Conservation (phyloP, 2,113 vertebrate species). For the Boulengeromyrus knoepffleri region DNA sequence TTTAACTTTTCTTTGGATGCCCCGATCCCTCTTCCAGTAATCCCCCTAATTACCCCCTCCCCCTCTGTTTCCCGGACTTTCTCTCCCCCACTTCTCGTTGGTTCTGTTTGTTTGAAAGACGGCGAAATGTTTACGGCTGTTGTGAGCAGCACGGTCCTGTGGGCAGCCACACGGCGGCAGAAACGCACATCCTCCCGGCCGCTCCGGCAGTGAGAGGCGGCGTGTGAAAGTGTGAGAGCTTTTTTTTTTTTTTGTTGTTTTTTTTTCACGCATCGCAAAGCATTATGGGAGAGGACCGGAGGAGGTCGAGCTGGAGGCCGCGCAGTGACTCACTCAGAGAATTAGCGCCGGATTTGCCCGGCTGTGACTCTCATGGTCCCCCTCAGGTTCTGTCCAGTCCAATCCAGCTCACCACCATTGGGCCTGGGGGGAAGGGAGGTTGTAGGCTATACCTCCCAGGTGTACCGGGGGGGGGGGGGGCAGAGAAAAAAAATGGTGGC, state of each 20-base stretch:
- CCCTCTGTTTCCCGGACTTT: background rate
- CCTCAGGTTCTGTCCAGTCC: background rate
- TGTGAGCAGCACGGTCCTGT: background rate
- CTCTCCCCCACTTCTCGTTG: background rate
- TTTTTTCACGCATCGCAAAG: background rate
- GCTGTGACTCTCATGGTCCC: background rate
- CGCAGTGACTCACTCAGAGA: background rate
- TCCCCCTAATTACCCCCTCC: background rate
- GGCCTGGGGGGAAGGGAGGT: no score
- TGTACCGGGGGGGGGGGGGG: background rate
- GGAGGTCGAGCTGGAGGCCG: conserved; percentile 14
- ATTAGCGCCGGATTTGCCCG: background rate
- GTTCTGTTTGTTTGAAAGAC: background rate
- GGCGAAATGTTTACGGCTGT: background rate
- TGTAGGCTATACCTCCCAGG: background rate
- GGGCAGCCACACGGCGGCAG: background rate
- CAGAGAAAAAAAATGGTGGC: no score
- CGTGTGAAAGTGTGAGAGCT: background rate
- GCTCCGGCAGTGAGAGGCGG: background rate
- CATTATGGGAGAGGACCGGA: background rate
- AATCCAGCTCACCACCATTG: background rate
- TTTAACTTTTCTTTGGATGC: conserved; percentile 63
- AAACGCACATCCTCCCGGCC: background rate
- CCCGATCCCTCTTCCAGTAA: conserved; percentile 68
- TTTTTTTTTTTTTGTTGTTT: background rate